A percentile compares a stretch with the other conserved stretches of the same genome.
These are phyloP conservation scores for Nomada fucata DNA, from an alignment of 2,888 invertebrate species.

Conservation along the genomic window DNA sequence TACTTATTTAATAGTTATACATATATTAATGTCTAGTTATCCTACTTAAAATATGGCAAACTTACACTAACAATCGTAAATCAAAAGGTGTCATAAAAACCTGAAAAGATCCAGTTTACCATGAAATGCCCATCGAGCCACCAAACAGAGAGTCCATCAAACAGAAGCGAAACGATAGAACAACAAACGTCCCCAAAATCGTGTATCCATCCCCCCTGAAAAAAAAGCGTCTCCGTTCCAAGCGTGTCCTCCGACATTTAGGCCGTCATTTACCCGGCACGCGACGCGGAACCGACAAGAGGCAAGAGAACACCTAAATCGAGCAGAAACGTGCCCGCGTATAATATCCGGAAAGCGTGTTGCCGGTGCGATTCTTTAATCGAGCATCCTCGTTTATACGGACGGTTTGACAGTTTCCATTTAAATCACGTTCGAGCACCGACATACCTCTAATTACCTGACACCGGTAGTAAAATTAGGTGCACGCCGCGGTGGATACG, in stretches of 20 bases:
- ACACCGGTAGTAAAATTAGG: slow-evolving; percentile 64
- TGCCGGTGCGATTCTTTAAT: slow-evolving; percentile 56
- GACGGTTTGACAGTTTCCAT: slow-evolving; percentile 65
- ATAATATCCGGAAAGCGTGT: slow-evolving; percentile 16
- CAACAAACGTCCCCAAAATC: not conserved
- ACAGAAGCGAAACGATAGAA: not conserved
- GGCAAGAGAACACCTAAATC: not conserved
- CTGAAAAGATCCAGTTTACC: no score
- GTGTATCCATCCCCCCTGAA: not conserved
- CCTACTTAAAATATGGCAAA: no score
- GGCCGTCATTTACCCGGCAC: not conserved
- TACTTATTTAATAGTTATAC: no score
- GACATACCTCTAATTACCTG: slow-evolving; percentile 66
- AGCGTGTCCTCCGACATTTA: not conserved
- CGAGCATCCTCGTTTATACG: slow-evolving; percentile 42
- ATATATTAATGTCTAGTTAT: no score
- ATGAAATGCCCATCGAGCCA: no score
- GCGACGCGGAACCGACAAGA: not conserved
- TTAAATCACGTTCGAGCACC: slow-evolving; percentile 68
- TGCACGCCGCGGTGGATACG: slow-evolving; percentile 26
- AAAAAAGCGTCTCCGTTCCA: not conserved
- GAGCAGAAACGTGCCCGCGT: not conserved
- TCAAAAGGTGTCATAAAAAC: no score
- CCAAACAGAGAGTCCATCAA: not conserved
- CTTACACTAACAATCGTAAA: no score